These are phyloP conservation scores for Sapayoa aenigma DNA, from an alignment of 2,113 vertebrate species.

Conservation along the genomic window DNA sequence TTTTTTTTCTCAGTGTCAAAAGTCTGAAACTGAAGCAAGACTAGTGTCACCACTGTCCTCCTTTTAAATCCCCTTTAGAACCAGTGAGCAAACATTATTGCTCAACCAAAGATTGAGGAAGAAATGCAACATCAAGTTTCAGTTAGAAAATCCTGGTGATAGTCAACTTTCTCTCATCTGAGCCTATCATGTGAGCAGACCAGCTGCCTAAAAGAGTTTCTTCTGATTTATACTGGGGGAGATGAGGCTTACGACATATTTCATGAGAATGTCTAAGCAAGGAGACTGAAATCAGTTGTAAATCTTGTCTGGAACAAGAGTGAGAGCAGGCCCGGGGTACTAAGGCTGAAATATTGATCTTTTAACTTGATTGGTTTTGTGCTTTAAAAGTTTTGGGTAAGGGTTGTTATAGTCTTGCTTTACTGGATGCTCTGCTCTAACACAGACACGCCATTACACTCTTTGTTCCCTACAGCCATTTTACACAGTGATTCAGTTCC, in stretches of 20 bases:
- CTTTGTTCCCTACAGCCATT: not conserved
- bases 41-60: not conserved
- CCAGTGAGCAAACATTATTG: not conserved
- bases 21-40: not conserved
- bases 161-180: not conserved
- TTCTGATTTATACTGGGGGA: not conserved
- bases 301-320: constrained; percentile 1
- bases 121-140: not conserved
- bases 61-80: not conserved
- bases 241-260: not conserved
- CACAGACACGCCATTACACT: not conserved
- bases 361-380: constrained; percentile 5
- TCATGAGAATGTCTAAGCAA: not conserved
- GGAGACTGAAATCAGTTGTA: not conserved
- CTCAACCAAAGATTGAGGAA: not conserved
- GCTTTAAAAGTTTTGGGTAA: constrained; percentile 1
- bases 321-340: not conserved
- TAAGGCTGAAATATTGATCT: constrained; percentile 21
- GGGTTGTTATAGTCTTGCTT: not conserved
- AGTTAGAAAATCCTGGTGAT: not conserved
- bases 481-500: not conserved
- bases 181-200: not conserved
- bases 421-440: constrained; percentile 1
- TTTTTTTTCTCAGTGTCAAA: not conserved
- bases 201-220: not conserved